These are phyloP conservation scores for Sceloporus undulatus DNA, from an alignment of 2,113 vertebrate species.

Conservation along the genomic window DNA sequence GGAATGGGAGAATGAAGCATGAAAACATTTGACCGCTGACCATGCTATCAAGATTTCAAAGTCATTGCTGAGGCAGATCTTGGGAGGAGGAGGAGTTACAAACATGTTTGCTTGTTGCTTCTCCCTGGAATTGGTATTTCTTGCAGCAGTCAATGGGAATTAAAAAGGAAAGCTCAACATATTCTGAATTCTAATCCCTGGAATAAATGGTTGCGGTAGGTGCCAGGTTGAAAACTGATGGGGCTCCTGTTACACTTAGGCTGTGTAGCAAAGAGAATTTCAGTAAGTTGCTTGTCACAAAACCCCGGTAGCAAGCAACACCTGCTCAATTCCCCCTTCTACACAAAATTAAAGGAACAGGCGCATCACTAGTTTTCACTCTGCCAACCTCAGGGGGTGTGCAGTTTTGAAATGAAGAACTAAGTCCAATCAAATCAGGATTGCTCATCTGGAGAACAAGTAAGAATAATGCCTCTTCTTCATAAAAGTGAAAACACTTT, in stretches of 20 bases:
- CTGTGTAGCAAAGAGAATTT: no score
- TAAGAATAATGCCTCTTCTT: not conserved
- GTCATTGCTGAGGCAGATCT: conserved; percentile 10
- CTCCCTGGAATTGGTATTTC: conserved; percentile 22
- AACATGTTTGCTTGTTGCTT: conserved; percentile 11
- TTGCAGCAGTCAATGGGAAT: conserved; percentile 31
- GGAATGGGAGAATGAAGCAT: conserved; percentile 59
- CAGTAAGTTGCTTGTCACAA: no score
- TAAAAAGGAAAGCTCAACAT: not conserved
- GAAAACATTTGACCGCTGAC: conserved; percentile 64
- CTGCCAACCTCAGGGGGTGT: not conserved
- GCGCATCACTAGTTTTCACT: no score
- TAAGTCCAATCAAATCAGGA: not conserved
- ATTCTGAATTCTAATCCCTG: not conserved
- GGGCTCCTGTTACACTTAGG: no score
- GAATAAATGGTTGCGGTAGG: not conserved
- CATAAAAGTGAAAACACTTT: not conserved
- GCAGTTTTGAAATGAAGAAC: not conserved
- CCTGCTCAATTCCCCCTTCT: no score
- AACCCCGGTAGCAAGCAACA: no score
- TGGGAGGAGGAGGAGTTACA: not conserved
- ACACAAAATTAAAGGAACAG: no score
- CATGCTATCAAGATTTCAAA: conserved; percentile 72
- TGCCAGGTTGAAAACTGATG: no score
- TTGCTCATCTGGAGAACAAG: not conserved